Evolutionary conservation across 2,113 vertebrate genomes (phyloP), one percentile per base, ranked within the genome.

Genomic region (Chaetodon trifascialis): DNA sequence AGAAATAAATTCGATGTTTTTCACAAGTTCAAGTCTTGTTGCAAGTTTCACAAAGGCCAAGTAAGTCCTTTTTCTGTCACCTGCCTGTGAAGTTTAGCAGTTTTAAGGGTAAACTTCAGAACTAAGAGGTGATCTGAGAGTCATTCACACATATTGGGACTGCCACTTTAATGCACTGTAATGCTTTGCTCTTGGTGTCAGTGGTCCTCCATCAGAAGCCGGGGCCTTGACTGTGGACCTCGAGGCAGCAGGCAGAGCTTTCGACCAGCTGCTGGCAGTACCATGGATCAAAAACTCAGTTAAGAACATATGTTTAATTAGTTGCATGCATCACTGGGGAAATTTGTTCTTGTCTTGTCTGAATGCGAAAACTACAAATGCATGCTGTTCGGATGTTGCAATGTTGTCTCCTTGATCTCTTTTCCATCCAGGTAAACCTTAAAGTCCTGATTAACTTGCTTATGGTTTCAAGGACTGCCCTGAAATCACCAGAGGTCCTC

Each of bases 21-120:
- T 73, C 1, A 92, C 95, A 38, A 83, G 86, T 85, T 93, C 94
- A 65, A 94, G 92, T 81, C 90, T 95, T 36, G 94, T 95, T 49
- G 91, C 92, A 23, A 91, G 90, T 80, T 95, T 95, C 79, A 92
- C 90, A 10, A 94, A 92, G 72, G 52, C 81, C 15, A 70, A 67
- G 94, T 94, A 86, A 90, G 87, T 83, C 21, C 17, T 9, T 66
- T 56, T 51, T 44, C 40, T 17, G 2, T 19, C 21, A 5, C 16
- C 19, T n/a, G 2, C 21, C 17, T 70, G 12, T 44, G 2, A 55
- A 56, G 11, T 25, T 62, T 23, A 75, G 19, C 6, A 30, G n/a
- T 16, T 17, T 4, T 46, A 4, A 46, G 34, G 14, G n/a, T 25
- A 16, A 49, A 15, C n/a, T 40, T 67, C 2, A 47, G 17, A 65